These are phyloP conservation scores for Papilio elwesi DNA, from an alignment of 2,888 invertebrate genomes.

Conservation along the genomic window DNA sequence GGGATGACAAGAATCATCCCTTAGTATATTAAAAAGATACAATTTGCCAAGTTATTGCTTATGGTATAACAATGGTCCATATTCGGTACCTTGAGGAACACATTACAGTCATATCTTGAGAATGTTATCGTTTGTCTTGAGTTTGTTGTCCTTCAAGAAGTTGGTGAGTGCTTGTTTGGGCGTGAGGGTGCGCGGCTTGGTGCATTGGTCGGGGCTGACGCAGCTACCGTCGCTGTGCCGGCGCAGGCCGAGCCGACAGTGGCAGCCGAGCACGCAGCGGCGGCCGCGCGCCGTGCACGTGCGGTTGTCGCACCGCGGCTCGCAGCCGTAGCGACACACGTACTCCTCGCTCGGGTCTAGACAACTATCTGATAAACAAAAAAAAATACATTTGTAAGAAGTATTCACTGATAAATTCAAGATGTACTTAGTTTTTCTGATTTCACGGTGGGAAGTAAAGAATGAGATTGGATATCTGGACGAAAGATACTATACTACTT, in stretches of 20 bases:
- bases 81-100: background rate
- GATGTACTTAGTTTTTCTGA: no score
- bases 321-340: constrained; percentile 68
- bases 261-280: constrained; percentile 63
- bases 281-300: constrained; percentile 51
- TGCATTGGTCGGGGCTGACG: constrained; percentile 46
- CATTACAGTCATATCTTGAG: background rate
- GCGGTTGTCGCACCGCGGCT: constrained; percentile 53
- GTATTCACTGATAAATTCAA: background rate
- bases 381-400: constrained; percentile 5
- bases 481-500: no score
- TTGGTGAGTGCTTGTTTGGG: background rate
- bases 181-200: background rate
- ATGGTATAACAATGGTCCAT: no score
- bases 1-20: no score
- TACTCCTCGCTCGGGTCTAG: constrained; percentile 60
- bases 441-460: no score
- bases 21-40: background rate
- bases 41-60: background rate
- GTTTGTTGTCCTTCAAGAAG: background rate
- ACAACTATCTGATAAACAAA: constrained; percentile 60
- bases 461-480: no score
- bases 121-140: constrained; percentile 4
- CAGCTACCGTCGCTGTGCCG: constrained; percentile 54
- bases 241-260: constrained; percentile 60